Conservation (phyloP, 2,888 invertebrate species). For the Rugalucina vietnamica region DNA sequence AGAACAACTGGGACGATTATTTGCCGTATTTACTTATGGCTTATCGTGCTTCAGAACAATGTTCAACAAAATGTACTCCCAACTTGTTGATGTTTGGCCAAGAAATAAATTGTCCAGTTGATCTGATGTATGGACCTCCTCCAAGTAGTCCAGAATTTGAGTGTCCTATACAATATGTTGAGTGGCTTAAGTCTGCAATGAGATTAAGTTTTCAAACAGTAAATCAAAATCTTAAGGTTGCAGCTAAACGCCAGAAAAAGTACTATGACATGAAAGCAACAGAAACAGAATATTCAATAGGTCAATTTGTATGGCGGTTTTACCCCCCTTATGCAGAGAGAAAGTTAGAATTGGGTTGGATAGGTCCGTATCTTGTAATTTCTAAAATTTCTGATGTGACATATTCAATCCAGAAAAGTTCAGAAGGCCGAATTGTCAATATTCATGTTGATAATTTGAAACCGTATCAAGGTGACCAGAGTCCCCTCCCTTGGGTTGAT, state of each 20-base stretch:
- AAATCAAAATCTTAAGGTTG: slow-evolving; percentile 36
- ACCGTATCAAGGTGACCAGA: slow-evolving; percentile 35
- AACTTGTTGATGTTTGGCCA: slow-evolving; percentile 53
- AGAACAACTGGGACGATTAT: slow-evolving; percentile 58
- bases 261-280: slow-evolving; percentile 42
- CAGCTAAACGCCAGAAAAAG: slow-evolving; percentile 46
- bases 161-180: slow-evolving; percentile 42
- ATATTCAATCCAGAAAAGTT: slow-evolving; percentile 37
- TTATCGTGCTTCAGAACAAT: slow-evolving; percentile 48
- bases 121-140: slow-evolving; percentile 47
- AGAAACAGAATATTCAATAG: slow-evolving; percentile 19
- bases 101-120: slow-evolving; percentile 56
- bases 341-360: slow-evolving; percentile 47
- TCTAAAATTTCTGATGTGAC: slow-evolving; percentile 34
- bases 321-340: slow-evolving; percentile 45
- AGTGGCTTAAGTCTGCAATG: slow-evolving; percentile 41
- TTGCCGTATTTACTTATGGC: slow-evolving; percentile 54
- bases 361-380: slow-evolving; percentile 43
- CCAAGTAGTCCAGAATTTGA: background rate
- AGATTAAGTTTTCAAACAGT: slow-evolving; percentile 29
- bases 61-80: slow-evolving; percentile 47
- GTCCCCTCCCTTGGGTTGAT: slow-evolving; percentile 25
- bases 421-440: background rate
- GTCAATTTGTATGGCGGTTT: slow-evolving; percentile 48
- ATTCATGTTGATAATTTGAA: slow-evolving; percentile 52